Evolutionary conservation across 2,113 vertebrate species (phyloP).

Genomic region (Lutjanus erythropterus): DNA sequence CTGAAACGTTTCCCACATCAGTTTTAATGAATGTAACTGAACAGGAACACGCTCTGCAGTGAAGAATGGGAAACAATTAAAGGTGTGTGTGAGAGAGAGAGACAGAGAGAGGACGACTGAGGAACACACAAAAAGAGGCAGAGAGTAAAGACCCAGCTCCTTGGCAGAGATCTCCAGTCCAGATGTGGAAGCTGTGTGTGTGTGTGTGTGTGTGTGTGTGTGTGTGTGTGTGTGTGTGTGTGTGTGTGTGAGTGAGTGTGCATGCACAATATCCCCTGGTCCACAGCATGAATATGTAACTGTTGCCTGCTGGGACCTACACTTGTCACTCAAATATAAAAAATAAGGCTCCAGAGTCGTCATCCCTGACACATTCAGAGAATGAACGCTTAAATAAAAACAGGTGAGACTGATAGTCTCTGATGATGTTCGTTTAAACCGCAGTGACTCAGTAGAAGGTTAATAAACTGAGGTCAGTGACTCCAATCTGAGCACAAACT

Average conservation of each 20-base stretch:
- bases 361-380: neutral
- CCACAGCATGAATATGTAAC: constrained; percentile 27
- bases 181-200: constrained; percentile 61
- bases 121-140: too few relatives aligned
- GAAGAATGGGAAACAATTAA: constrained; percentile 64
- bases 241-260: constrained; percentile 1
- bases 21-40: constrained; percentile 62
- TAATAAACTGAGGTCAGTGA: neutral
- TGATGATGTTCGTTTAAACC: neutral
- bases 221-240: too few relatives aligned
- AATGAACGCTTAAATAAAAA: neutral
- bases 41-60: constrained; percentile 49
- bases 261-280: constrained; percentile 36
- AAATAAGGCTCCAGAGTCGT: constrained; percentile 6
- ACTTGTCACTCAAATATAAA: constrained; percentile 18
- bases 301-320: constrained; percentile 25
- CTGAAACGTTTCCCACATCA: constrained; percentile 71
- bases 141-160: constrained; percentile 23
- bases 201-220: constrained; percentile 22
- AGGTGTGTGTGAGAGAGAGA: constrained; percentile 32
- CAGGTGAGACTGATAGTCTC: neutral
- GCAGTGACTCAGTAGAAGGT: neutral
- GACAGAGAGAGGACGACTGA: constrained; percentile 27
- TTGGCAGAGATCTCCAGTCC: constrained; percentile 60
- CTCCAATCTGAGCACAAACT: neutral